Evolutionary conservation across 1,140 invertebrate species (phyloP).

Genomic region (Heliconius hewitsoni): DNA sequence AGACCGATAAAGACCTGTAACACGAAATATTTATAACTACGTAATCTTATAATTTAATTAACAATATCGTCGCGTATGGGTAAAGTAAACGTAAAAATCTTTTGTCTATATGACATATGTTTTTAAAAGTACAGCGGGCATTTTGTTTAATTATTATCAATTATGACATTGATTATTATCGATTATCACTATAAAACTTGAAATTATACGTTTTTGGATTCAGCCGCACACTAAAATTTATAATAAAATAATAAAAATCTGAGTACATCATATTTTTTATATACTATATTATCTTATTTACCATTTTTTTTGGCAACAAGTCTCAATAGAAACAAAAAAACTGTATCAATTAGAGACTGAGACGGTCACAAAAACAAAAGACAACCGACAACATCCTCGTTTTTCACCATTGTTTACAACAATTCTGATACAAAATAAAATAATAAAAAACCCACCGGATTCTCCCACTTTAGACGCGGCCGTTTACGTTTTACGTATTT

Average conservation of each 20-base stretch:
- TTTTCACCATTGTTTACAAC: conserved; percentile 40
- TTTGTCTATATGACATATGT: neutral
- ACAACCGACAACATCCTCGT: conserved; percentile 48
- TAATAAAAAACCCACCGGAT: conserved; percentile 57
- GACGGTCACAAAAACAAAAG: conserved; percentile 37
- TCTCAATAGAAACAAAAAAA: neutral
- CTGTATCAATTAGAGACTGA: neutral
- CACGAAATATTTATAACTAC: neutral
- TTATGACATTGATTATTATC: neutral
- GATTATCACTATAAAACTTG: too few relatives aligned
- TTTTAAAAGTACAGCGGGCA: neutral
- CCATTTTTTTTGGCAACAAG: too few relatives aligned
- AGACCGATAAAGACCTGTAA: conserved; percentile 27
- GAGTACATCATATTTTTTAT: too few relatives aligned
- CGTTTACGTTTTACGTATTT: conserved; percentile 55
- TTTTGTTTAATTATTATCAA: neutral
- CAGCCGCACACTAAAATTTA: too few relatives aligned
- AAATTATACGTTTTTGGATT: too few relatives aligned
- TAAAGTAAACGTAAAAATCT: neutral
- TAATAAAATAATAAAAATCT: too few relatives aligned
- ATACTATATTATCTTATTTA: too few relatives aligned
- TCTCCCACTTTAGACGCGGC: conserved; percentile 59
- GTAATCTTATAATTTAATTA: conserved; percentile 10
- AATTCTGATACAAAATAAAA: conserved; percentile 34
- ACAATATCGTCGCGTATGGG: neutral